Evolutionary conservation across 2,113 vertebrate genomes (phyloP).

Genomic region (Sphaerodactylus townsendi): DNA sequence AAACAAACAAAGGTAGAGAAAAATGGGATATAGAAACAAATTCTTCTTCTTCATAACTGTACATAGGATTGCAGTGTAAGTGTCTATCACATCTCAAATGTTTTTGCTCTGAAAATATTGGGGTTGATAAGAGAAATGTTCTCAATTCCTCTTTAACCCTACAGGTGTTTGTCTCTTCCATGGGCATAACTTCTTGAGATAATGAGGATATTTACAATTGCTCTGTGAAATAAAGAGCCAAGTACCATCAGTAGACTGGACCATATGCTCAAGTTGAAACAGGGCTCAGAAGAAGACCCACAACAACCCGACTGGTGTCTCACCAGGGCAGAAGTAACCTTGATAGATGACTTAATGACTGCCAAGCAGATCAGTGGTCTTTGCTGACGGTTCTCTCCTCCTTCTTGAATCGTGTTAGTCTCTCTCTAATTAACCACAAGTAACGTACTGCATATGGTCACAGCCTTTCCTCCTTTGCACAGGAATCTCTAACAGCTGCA

Average conservation of each 20-base stretch:
- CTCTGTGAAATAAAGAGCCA: background rate
- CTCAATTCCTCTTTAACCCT: too few relatives aligned
- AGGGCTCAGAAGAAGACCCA: background rate
- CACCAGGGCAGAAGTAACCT: background rate
- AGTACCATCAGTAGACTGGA: background rate
- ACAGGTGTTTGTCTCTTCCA: background rate
- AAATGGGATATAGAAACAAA: too few relatives aligned
- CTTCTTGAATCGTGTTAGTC: too few relatives aligned
- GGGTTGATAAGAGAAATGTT: too few relatives aligned
- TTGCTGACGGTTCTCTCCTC: background rate
- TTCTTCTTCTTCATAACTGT: too few relatives aligned
- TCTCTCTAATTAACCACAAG: conserved; percentile 65
- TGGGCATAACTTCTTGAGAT: background rate
- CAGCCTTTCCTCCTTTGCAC: conserved; percentile 58
- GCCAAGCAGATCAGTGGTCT: background rate
- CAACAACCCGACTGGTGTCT: background rate
- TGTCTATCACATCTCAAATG: too few relatives aligned
- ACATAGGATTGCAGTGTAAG: too few relatives aligned
- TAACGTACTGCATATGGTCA: conserved; percentile 65
- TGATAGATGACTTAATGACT: background rate
- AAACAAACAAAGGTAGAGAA: too few relatives aligned
- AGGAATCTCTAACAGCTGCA: conserved; percentile 65
- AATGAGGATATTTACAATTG: background rate
- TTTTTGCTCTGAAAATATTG: too few relatives aligned
- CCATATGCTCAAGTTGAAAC: background rate